phyloP scores from a whole-genome alignment of 1,140 invertebrate species.

The Drosophila sturtevanti region DNA sequence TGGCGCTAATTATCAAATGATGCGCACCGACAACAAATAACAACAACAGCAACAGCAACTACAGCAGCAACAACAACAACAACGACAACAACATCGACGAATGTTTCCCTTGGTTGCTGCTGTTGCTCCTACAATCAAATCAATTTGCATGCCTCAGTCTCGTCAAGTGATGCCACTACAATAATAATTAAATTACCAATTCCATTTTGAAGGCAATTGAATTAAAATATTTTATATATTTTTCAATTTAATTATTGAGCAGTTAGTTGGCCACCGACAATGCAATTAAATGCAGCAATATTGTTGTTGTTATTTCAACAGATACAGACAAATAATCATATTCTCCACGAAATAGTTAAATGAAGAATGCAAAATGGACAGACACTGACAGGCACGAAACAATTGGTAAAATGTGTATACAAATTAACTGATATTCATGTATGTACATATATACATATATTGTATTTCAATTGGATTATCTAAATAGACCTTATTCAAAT shows the following conservation, averaged over 20 bases:
- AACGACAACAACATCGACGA: constrained; percentile 32
- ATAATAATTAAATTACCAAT: constrained; percentile 64
- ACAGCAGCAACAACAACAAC: constrained; percentile 2
- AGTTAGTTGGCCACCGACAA: constrained; percentile 11
- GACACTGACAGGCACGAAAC: background rate
- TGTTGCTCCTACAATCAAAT: constrained; percentile 28
- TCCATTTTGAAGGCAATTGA: constrained; percentile 62
- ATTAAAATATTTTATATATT: constrained; percentile 66
- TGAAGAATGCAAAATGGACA: constrained; percentile 8
- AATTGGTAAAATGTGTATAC: background rate
- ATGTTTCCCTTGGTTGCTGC: constrained; percentile 17
- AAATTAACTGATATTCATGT: background rate
- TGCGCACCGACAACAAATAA: constrained; percentile 18
- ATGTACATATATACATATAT: too few relatives aligned
- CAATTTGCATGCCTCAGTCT: constrained; percentile 26
- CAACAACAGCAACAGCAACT: constrained; percentile 2
- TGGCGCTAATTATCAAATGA: constrained; percentile 56
- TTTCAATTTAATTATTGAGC: constrained; percentile 48
- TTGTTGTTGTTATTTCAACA: constrained; percentile 34
- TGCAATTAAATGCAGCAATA: constrained; percentile 50
- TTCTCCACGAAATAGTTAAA: constrained; percentile 34
- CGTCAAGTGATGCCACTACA: constrained; percentile 27
- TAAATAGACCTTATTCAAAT: too few relatives aligned
- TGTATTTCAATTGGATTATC: too few relatives aligned
- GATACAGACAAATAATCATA: constrained; percentile 22